Evolutionary conservation across 1,140 invertebrate genomes (phyloP).

Genomic region (Plectus sambesii): DNA sequence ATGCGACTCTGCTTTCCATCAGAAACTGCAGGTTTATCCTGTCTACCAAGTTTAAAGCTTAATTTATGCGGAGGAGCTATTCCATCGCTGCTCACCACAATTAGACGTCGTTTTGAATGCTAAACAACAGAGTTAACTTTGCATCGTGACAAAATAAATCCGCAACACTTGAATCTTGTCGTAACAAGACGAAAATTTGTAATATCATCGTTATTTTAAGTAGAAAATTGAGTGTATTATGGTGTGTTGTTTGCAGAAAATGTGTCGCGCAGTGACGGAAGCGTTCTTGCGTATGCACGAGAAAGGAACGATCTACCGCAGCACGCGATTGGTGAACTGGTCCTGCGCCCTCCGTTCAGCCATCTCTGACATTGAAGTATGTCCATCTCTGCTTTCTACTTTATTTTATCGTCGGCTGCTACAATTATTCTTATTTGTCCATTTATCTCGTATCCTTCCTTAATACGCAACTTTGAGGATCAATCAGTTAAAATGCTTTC

Average conservation of each 20-base stretch:
- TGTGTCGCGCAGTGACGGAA: conserved; percentile 68
- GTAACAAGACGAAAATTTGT: too few relatives aligned
- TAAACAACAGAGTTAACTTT: too few relatives aligned
- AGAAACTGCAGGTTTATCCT: conserved; percentile 8
- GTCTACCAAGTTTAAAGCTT: too few relatives aligned
- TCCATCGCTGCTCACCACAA: too few relatives aligned
- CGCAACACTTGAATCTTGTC: too few relatives aligned
- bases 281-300: conserved; percentile 88
- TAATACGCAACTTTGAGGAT: conserved; percentile 2
- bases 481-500: too few relatives aligned
- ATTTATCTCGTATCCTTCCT: not conserved
- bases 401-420: conserved; percentile 10
- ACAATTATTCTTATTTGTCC: not conserved
- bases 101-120: too few relatives aligned
- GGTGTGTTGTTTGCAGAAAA: conserved; percentile 44
- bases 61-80: too few relatives aligned
- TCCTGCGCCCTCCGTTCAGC: conserved; percentile 87
- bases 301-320: conserved; percentile 75
- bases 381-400: too few relatives aligned
- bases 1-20: conserved; percentile 6
- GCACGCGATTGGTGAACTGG: conserved; percentile 90
- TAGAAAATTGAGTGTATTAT: not conserved
- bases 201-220: not conserved
- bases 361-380: conserved; percentile 92
- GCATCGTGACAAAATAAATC: too few relatives aligned